Evolutionary conservation across 2,797 vertebrate genomes (phyloP), one percentile per base, ranked within the genome.

Genomic region (Sebastes cheni): DNA sequence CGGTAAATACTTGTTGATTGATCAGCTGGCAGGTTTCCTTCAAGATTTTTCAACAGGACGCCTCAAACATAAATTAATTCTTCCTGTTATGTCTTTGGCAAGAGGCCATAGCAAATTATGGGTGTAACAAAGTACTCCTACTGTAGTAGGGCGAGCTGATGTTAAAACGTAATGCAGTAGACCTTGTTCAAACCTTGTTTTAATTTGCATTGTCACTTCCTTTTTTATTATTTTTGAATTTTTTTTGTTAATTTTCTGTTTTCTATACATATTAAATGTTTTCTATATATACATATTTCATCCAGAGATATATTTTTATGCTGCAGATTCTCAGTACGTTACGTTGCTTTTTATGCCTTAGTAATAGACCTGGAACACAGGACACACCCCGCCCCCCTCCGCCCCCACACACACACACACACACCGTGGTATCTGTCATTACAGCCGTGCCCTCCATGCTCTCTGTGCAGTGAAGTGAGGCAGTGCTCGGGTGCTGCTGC

Each of bases 371-470:
- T 25, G 32, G 8, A 42, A 2, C 23, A 20, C 16, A 30, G 20
- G 23, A 70, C n/a, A n/a, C n/a, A n/a, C n/a, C n/a, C n/a, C n/a
- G n/a, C 1, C 27, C 4, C 25, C 25, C 25, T 25, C 25, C 25
- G 3, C 25, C 3, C 27, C 5, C 69, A 58, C 58, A 46, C 39
- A 66, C 22, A 52, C 64, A 20, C 25, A 61, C 50, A 36, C 29
- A 75, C 14, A 27, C 9, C 1, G 10, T 11, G 23, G 78, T 22
- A 54, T 67, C 77, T 76, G 60, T 83, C 69, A 79, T 73, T 50
- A 39, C 30, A 11, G 54, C 20, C n/a, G 6, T 25, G 59, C 67
- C 55, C 65, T 59, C 58, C n/a, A 2, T 39, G 52, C 34, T 80
- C 29, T 32, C 54, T 36, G 64, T 75, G 80, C 68, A 55, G n/a